Conservation (phyloP, 2,113 vertebrate species). For the Rhabdomys dilectus region DNA sequence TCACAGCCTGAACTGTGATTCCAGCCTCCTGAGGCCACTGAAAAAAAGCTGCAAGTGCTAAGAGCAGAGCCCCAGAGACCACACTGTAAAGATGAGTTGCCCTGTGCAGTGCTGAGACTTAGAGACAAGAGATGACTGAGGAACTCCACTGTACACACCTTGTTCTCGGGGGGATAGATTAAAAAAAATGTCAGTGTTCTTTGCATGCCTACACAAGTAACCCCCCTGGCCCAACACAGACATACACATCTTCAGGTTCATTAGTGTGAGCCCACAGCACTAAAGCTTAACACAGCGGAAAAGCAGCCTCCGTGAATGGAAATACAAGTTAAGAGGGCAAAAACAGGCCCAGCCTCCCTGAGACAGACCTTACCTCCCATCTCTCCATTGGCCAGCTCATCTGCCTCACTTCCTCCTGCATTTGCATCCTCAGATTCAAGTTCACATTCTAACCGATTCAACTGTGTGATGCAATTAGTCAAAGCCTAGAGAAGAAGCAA, state of each 20-base stretch:
- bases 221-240: not conserved
- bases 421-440: constrained; percentile 81
- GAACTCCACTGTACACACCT: not conserved
- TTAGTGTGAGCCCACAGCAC: rapidly evolving
- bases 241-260: not conserved
- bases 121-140: not conserved
- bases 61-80: not conserved
- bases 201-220: not conserved
- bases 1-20: not conserved
- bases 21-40: not conserved
- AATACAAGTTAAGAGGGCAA: not conserved
- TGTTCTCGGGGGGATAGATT: not conserved
- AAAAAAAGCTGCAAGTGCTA: not conserved
- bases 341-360: not conserved
- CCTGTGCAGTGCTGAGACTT: no score
- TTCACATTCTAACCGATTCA: constrained; percentile 90
- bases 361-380: constrained; percentile 83
- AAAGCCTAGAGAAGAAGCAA: constrained; percentile 89
- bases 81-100: not conserved
- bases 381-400: constrained; percentile 91
- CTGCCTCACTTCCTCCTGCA: constrained; percentile 81
- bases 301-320: not conserved
- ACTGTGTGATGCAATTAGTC: constrained; percentile 94
- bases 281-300: not conserved
- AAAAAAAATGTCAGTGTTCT: not conserved